Percentiles rank a stretch among this genome's conserved stretches.
Evolutionary conservation across 2,113 vertebrate species (phyloP).

Genomic region (Grantiella picta): DNA sequence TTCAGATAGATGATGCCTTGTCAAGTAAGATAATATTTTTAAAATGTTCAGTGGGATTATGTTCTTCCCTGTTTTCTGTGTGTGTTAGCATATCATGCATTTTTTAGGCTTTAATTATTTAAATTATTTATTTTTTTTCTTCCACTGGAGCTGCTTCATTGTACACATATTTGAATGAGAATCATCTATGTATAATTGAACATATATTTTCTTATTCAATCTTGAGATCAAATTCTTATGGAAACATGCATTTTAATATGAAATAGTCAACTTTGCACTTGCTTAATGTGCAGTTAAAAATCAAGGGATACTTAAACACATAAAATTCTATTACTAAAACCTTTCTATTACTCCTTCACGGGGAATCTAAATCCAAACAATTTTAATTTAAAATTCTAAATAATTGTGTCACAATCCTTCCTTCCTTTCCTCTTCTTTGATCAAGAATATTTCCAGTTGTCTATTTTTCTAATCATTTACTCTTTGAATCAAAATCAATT

Average conservation of each 20-base stretch:
- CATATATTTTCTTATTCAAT: neutral
- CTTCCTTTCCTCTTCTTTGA: neutral
- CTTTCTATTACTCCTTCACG: neutral
- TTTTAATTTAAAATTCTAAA: neutral
- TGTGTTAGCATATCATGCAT: neutral
- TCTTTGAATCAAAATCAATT: neutral
- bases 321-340: neutral
- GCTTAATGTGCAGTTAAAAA: neutral
- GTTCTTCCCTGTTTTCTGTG: neutral
- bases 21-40: neutral
- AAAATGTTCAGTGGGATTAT: neutral
- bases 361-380: neutral
- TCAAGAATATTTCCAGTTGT: neutral
- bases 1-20: neutral
- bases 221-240: neutral
- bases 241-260: neutral
- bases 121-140: neutral
- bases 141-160: neutral
- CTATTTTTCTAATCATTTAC: neutral
- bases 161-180: rapidly evolving
- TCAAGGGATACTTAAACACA: neutral
- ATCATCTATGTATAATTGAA: neutral
- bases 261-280: neutral
- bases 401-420: neutral
- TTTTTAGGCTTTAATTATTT: neutral